Base-by-base conservation (phyloP, 2,888 invertebrate genomes). In the Pantelozetes paolii region DNA sequence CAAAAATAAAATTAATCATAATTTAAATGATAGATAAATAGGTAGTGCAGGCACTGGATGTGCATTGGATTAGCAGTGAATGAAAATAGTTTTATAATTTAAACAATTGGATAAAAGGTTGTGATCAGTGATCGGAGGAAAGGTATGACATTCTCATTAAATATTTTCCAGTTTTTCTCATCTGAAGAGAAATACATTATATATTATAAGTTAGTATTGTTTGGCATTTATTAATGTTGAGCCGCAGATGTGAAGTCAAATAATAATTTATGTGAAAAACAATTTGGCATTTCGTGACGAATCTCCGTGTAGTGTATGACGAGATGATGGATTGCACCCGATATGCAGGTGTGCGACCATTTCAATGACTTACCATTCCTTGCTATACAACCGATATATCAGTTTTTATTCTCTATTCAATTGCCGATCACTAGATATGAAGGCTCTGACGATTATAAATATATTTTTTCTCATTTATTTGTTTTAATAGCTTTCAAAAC, bases 221-320 rank as follows among this genome's bases (percentile, higher is more conserved):
- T 67, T 67, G 67, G 67, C 67, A 67, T 36, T 67, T 67, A 67
- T 67, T 67, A 67, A 67, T 67, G 67, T 67, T 62, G 62, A 32
- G n/a, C 13, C 9, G 67, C 67, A 67, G 67, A 67, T 67, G 67
- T 67, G 67, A 23, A 67, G 67, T 67, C 67, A 67, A 62, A 67
- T 40, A 67, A 40, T 67, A 67, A 67, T 67, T 67, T 67, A 67
- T 67, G 67, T 67, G 18, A 15, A 67, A 67, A 67, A 67, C 67
- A 67, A 67, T 67, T 67, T 67, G 67, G 67, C 40, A 67, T 67
- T 67, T 67, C 67, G 67, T 67, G 67, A 67, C 67, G 67, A 67
- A 67, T 67, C 67, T 67, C 67, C 67, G 42, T 67, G 67, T 57
- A 57, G 28, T 57, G 5, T 36, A 36, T 67, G 67, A 67, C 67